These are phyloP conservation scores for Mormyrops attenuatus DNA, from an alignment of 2,797 vertebrate genomes.

Conservation along the genomic window DNA sequence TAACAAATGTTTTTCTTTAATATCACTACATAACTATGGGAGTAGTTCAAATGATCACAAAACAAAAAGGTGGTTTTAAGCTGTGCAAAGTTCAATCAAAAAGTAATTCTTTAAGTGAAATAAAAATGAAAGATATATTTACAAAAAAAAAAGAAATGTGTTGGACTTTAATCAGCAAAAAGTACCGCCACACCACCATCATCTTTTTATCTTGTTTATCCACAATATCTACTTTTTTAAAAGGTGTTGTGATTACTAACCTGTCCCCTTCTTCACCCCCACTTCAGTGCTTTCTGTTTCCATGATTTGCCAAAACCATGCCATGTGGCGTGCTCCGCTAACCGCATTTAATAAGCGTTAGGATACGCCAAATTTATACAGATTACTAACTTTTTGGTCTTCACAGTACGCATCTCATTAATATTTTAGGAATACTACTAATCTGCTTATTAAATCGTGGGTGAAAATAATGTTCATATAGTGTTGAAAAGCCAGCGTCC, in stretches of 20 bases:
- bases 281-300: background rate
- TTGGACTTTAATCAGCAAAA: no score
- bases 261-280: background rate
- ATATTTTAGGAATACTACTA: no score
- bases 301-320: background rate
- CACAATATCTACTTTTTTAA: no score
- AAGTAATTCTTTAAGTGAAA: background rate
- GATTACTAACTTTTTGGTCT: background rate
- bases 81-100: background rate
- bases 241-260: no score
- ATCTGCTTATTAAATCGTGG: no score
- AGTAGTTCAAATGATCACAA: background rate
- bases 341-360: background rate
- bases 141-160: background rate
- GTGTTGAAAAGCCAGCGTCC: no score
- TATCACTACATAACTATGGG: background rate
- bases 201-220: no score
- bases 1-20: background rate
- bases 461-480: no score
- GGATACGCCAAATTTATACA: background rate
- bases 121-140: background rate
- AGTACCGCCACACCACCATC: no score
- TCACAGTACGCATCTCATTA: no score
- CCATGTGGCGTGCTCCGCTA: background rate
- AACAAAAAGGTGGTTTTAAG: background rate